These are phyloP conservation scores for Poecilia gillii DNA, from an alignment of 2,797 vertebrate species.

Conservation along the genomic window DNA sequence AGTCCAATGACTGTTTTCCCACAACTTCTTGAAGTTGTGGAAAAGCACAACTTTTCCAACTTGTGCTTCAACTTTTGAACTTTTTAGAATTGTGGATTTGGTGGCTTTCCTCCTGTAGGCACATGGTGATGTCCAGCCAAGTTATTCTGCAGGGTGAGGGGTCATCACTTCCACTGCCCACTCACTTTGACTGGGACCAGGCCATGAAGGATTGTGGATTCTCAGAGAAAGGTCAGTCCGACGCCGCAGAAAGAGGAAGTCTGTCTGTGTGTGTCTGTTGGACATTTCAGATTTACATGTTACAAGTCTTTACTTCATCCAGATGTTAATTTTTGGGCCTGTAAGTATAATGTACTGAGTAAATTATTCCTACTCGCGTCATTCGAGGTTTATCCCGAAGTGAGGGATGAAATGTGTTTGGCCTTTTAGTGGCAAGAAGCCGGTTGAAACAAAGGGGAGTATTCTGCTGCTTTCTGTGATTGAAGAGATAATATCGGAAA, in stretches of 20 bases:
- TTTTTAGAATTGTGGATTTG: not conserved
- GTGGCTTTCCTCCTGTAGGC: constrained; percentile 32
- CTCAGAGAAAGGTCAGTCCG: constrained; percentile 73
- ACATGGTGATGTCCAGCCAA: constrained; percentile 56
- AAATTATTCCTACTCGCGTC: not conserved
- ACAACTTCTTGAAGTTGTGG: not conserved
- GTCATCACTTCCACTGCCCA: constrained; percentile 32
- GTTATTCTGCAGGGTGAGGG: constrained; percentile 41
- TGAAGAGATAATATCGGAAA: not conserved
- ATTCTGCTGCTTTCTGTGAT: not conserved
- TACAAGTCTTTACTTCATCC: not conserved
- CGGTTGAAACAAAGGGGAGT: not conserved
- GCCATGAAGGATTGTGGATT: constrained; percentile 60
- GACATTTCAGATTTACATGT: not conserved
- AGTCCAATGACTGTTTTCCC: too few relatives aligned
- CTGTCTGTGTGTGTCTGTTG: constrained; percentile 1
- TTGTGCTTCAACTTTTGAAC: not conserved
- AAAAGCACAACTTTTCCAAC: not conserved
- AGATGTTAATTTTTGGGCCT: not conserved
- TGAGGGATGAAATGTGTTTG: not conserved
- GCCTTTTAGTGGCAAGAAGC: not conserved
- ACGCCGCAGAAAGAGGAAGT: not conserved
- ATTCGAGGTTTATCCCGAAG: not conserved
- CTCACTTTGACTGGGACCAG: constrained; percentile 30
- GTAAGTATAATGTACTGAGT: not conserved